Conservation (phyloP, 1,140 invertebrate genomes). For the Ridgeia piscesae region DNA sequence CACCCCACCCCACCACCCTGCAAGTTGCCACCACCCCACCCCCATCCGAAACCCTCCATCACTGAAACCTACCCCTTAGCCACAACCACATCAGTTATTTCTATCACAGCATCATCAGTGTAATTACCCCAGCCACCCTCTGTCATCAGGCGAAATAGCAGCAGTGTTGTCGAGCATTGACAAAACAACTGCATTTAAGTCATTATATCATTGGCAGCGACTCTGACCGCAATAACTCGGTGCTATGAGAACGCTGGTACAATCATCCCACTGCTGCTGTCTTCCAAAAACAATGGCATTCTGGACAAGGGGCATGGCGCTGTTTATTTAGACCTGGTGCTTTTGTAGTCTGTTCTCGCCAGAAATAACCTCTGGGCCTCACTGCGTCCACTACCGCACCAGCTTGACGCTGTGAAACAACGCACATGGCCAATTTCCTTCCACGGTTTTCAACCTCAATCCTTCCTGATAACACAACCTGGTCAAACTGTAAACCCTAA, state of each 20-base stretch:
- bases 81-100: background rate
- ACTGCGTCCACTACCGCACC: background rate
- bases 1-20: too few relatives aligned
- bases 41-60: background rate
- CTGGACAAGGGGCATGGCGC: constrained; percentile 2
- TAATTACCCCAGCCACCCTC: background rate
- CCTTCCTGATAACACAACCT: background rate
- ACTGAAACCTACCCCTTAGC: background rate
- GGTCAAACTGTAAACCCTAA: background rate
- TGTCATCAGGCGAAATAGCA: background rate
- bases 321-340: background rate
- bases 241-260: background rate
- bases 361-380: background rate
- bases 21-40: background rate
- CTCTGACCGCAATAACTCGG: background rate
- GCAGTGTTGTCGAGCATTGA: background rate
- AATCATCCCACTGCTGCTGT: background rate
- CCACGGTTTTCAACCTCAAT: background rate
- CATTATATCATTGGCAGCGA: background rate
- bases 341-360: background rate
- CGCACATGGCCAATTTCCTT: background rate
- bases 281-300: background rate
- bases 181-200: background rate
- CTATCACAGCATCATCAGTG: background rate
- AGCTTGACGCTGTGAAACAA: background rate